phyloP scores from a whole-genome alignment of 2,113 vertebrate genomes.

The Neogale vison region DNA sequence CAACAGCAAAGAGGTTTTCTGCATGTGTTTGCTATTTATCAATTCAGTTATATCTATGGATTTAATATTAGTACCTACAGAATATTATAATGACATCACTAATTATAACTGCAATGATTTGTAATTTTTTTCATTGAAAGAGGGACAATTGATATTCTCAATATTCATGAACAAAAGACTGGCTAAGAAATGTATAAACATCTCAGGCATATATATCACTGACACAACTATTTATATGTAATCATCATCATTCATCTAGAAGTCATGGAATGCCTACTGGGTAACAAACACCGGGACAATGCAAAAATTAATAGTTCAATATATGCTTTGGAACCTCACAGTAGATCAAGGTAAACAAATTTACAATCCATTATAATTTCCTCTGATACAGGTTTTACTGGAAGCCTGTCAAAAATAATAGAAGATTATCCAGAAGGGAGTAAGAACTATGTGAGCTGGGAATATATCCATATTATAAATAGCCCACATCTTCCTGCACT shows the following conservation, averaged over 20 bases:
- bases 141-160: neutral
- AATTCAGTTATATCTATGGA: neutral
- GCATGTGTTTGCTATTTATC: neutral
- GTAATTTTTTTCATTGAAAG: neutral
- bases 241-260: neutral
- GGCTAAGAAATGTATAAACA: neutral
- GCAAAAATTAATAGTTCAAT: neutral
- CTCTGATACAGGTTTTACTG: neutral
- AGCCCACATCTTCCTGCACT: neutral
- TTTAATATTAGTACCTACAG: neutral
- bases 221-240: neutral
- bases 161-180: neutral
- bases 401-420: neutral
- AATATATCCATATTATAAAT: neutral
- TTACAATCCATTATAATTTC: neutral
- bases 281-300: neutral
- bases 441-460: neutral
- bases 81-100: neutral
- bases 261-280: neutral
- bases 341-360: neutral
- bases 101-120: neutral
- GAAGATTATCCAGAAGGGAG: neutral
- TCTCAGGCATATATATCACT: neutral
- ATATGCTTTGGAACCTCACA: neutral
- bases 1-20: neutral